Evolutionary conservation across 2,797 vertebrate genomes (phyloP).

Genomic region (Ptychobarbus kaznakovi): DNA sequence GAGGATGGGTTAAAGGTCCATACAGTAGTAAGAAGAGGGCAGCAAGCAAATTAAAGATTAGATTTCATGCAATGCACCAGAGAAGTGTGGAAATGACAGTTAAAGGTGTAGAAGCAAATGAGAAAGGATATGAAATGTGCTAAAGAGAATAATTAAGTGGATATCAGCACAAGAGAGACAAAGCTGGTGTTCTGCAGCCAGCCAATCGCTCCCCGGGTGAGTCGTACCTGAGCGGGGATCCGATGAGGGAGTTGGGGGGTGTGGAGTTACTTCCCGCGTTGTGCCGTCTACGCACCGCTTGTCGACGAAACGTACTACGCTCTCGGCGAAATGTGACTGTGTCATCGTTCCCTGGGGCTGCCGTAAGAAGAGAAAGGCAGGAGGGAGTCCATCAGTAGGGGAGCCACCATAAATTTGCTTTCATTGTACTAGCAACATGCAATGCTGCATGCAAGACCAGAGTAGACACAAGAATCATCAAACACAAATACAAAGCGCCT

Average conservation of each 20-base stretch:
- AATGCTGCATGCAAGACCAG: background rate
- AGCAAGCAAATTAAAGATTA: slow-evolving; percentile 3
- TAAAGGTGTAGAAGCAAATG: slow-evolving; percentile 1
- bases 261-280: slow-evolving; percentile 99
- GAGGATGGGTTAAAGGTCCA: background rate
- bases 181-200: background rate
- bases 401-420: background rate
- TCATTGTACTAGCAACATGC: slow-evolving; percentile 1
- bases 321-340: slow-evolving; percentile 94
- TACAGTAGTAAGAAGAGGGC: background rate
- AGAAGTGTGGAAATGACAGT: slow-evolving; percentile 13
- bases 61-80: background rate
- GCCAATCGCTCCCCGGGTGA: slow-evolving; percentile 60
- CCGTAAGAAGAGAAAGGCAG: slow-evolving; percentile 79
- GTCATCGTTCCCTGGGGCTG: slow-evolving; percentile 95
- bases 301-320: slow-evolving; percentile 98
- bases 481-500: background rate
- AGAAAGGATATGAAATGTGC: background rate
- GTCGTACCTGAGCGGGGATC: slow-evolving; percentile 98
- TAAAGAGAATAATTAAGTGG: background rate
- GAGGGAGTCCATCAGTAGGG: slow-evolving; percentile 60
- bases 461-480: background rate
- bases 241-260: slow-evolving; percentile 96
- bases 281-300: slow-evolving; percentile 98
- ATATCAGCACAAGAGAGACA: background rate